Percentiles rank a stretch among this genome's conserved stretches.
Evolutionary conservation across 1,140 invertebrate species (phyloP).

Genomic region (Platorchestia sp.): DNA sequence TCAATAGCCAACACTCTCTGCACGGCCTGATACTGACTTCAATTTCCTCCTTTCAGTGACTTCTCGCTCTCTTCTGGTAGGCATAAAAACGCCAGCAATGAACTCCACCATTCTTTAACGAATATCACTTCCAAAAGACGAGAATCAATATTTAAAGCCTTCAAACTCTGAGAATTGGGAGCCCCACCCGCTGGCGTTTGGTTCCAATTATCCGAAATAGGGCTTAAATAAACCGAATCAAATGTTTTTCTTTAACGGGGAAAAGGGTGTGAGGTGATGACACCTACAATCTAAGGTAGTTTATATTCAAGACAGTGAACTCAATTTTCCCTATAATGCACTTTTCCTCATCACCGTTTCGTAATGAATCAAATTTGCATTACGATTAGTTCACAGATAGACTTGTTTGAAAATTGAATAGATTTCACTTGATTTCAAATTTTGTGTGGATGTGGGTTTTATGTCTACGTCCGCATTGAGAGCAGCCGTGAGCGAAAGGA

Average conservation of each 20-base stretch:
- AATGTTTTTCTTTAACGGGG: neutral
- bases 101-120: neutral
- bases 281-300: neutral
- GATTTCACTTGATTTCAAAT: neutral
- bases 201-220: neutral
- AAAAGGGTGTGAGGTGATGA: neutral
- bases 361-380: too few relatives aligned
- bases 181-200: neutral
- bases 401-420: neutral
- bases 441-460: neutral
- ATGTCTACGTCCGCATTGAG: neutral
- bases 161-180: neutral
- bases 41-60: slow-evolving; percentile 24
- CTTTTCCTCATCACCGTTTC: too few relatives aligned
- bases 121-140: neutral
- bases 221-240: neutral
- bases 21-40: neutral
- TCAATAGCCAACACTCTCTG: neutral
- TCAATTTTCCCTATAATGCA: too few relatives aligned
- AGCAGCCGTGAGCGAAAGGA: neutral
- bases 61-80: neutral
- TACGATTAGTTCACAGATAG: too few relatives aligned
- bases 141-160: neutral
- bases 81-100: neutral
- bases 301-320: too few relatives aligned